phyloP scores from a whole-genome alignment of 2,113 vertebrate species.

The Carlito syrichta region DNA sequence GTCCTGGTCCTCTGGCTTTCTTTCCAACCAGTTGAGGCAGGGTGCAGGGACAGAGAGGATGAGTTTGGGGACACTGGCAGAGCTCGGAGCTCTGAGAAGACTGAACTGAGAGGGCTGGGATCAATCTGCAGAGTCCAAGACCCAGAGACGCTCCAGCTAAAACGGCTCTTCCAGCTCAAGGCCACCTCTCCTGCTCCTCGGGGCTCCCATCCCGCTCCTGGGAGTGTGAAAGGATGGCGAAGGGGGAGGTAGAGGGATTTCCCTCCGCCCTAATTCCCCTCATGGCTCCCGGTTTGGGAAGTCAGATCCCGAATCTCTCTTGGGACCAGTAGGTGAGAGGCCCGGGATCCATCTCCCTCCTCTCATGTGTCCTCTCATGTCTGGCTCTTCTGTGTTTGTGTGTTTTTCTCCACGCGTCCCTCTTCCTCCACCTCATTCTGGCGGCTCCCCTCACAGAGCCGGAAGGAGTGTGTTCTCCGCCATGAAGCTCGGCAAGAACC shows the following conservation, averaged over 20 bases:
- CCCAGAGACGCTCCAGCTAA: not conserved
- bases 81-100: not conserved
- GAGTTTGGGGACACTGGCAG: not conserved
- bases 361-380: not conserved
- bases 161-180: not conserved
- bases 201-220: not conserved
- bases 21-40: not conserved
- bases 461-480: slow-evolving; percentile 75
- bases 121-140: not conserved
- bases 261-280: not conserved
- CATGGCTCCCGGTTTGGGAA: not conserved
- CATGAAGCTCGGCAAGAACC: slow-evolving; percentile 75
- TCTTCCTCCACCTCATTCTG: not conserved
- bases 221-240: not conserved
- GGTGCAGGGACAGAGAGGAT: not conserved
- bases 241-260: not conserved
- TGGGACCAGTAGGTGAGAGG: not conserved
- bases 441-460: slow-evolving; percentile 53
- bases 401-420: not conserved
- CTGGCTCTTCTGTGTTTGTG: not conserved
- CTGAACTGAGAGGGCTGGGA: not conserved
- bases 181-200: not conserved
- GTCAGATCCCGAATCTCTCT: not conserved
- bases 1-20: not conserved
- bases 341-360: not conserved